Conservation (phyloP, 2,888 invertebrate species). For the Azorinus chamasolen region DNA sequence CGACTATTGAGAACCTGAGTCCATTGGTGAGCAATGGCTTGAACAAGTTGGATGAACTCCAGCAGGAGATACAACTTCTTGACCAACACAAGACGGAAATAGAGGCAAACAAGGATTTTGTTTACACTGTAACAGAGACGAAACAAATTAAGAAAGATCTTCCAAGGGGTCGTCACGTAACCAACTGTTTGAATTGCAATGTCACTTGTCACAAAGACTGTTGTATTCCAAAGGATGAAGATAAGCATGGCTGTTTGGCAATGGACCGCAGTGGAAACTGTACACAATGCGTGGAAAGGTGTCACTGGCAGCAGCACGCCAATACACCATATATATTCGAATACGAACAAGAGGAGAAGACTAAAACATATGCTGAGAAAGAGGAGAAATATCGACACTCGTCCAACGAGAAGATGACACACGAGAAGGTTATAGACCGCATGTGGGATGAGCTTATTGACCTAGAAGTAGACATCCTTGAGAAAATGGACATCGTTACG, state of each 20-base stretch:
- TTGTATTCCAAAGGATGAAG: constrained; percentile 52
- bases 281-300: constrained; percentile 34
- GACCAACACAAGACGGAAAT: constrained; percentile 44
- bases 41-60: constrained; percentile 30
- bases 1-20: constrained; percentile 37
- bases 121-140: constrained; percentile 58
- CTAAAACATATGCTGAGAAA: constrained; percentile 40
- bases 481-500: constrained; percentile 35
- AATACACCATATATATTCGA: constrained; percentile 48
- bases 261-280: constrained; percentile 40
- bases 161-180: constrained; percentile 51
- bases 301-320: constrained; percentile 51
- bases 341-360: constrained; percentile 13
- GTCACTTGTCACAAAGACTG: constrained; percentile 73
- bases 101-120: constrained; percentile 61
- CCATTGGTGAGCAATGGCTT: constrained; percentile 51
- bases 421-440: constrained; percentile 25
- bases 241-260: constrained; percentile 63
- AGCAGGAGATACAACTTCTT: constrained; percentile 29
- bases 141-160: constrained; percentile 36
- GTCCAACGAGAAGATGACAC: constrained; percentile 17
- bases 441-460: constrained; percentile 35
- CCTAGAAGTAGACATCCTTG: constrained; percentile 12
- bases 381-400: constrained; percentile 34
- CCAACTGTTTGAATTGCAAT: constrained; percentile 70